Base-by-base conservation (phyloP, 2,113 vertebrate species). In the Mirza zaza region DNA sequence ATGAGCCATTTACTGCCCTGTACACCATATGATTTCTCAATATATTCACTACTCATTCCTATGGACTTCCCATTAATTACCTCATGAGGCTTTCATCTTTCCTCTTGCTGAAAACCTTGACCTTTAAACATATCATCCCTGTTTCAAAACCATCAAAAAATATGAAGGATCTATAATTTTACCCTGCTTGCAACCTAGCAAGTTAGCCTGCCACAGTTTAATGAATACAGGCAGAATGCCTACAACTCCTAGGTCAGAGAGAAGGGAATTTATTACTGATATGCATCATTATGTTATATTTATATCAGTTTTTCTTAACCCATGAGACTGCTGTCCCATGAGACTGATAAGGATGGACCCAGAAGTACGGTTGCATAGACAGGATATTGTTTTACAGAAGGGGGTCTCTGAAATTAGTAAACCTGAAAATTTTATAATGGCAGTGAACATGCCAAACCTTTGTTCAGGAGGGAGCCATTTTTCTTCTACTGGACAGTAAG, bases 31-130 rank as follows among this genome's bases (percentile, higher is more conserved):
- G 29, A n/a, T 77, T 84, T 27, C 17, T 27, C 57, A 91, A 36
- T 2, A 23, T 11, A 36, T 17, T 12, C 2, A 17, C 1, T 65
- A 23, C 32, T 1, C 4, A 45, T n/a, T 71, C 48, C 39, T 7
- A 13, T 8, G 20, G 12, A 25, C 21, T 65, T 67, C 6, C 18
- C 15, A 8, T 67, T 36, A 45, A 67, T 21, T 57, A 17, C 2
- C 15, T 32, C 70, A 79, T 5, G 21, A 59, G 36, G 1, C 1
- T 17, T 11, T 29, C 61, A 25, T 20, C 0, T 2, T 57, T 85
- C 20, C 14, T 63, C 0, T 67, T 42, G 1, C 3, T 32, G 8
- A 67, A 79, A 73, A 12, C 1, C 39, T 36, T 86, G 11, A 20
- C 6, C 17, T 13, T 48, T 86, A 42, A 80, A 3, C 0, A 65